Evolutionary conservation across 2,888 invertebrate species (phyloP), one percentile per base, ranked within the genome.

Genomic region (Microchrysa polita): DNA sequence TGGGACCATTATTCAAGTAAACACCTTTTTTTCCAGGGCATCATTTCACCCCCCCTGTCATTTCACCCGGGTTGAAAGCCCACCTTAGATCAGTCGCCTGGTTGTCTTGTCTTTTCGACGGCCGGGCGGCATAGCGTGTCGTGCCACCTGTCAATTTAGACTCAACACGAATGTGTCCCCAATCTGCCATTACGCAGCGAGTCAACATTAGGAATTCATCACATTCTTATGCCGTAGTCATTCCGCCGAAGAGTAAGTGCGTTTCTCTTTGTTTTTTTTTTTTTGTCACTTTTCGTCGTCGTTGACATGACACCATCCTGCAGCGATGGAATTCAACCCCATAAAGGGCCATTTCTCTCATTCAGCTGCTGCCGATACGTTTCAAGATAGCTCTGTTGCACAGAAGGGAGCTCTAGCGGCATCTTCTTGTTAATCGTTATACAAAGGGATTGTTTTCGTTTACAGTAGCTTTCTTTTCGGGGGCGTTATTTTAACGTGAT

Each of bases 1-100:
- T 16, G 61, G 40, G 61, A 63, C 61, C 18, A 63, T 63, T 63
- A 63, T 63, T 63, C 61, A 63, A 63, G 40, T 63, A 63, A 63
- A 63, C 61, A 63, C 61, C 61, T 63, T 22, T 18, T 48, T 20
- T n/a, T n/a, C 53, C 22, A n/a, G 5, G n/a, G n/a, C n/a, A n/a
- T 23, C 40, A 23, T 14, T 34, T n/a, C 60, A 27, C 20, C 23
- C 0, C 12, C 55, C n/a, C n/a, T n/a, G n/a, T n/a, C n/a, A n/a
- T n/a, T n/a, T n/a, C n/a, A 10, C 22, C 20, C 10, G 5, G 20
- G 18, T 18, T 12, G 53, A 10, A 55, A n/a, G 18, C 16, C 16
- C 4, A 5, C 2, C 0, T 20, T 10, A 5, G 52, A 14, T 16
- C 0, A 52, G 5, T 34, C 27, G 27, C 27, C 1, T 52, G 16